These are phyloP conservation scores for Apoderus coryli DNA, from an alignment of 2,888 invertebrate species.

Conservation along the genomic window DNA sequence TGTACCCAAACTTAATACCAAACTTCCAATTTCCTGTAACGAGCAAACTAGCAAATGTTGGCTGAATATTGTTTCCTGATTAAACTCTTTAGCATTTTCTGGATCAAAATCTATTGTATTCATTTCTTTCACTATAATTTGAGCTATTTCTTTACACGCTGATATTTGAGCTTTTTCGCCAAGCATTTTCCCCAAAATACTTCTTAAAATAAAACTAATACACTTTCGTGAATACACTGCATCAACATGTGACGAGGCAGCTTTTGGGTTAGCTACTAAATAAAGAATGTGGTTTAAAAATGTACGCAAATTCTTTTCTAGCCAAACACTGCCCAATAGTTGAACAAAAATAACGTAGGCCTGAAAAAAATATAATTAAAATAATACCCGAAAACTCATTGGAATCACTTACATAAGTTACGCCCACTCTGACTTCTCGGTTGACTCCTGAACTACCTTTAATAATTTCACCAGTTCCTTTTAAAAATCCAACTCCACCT, in stretches of 20 bases:
- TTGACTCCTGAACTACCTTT: conserved; percentile 89
- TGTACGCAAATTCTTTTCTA: conserved; percentile 79
- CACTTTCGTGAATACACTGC: conserved; percentile 96
- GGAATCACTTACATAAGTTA: conserved; percentile 65
- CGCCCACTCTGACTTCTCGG: conserved; percentile 91
- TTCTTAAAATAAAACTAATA: conserved; percentile 85
- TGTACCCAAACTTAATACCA: conserved; percentile 85
- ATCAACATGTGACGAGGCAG: conserved; percentile 91
- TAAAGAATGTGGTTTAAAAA: conserved; percentile 85
- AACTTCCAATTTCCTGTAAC: conserved; percentile 81
- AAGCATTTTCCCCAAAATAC: conserved; percentile 83
- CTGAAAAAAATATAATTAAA: conserved; percentile 34
- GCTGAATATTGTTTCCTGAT: conserved; percentile 80
- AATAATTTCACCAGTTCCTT: conserved; percentile 88
- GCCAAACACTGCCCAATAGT: conserved; percentile 86
- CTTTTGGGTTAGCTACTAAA: conserved; percentile 88
- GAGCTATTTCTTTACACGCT: conserved; percentile 87
- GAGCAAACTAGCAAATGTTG: conserved; percentile 88
- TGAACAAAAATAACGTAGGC: conserved; percentile 93
- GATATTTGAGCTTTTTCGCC: conserved; percentile 95
- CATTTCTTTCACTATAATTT: conserved; percentile 87
- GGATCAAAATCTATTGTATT: conserved; percentile 87
- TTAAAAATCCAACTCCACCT: conserved; percentile 87
- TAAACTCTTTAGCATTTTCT: conserved; percentile 81
- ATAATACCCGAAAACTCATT: conserved; percentile 7